Base-by-base conservation (phyloP, 2,888 invertebrate species). In the Scrobipalpa atriplicella region DNA sequence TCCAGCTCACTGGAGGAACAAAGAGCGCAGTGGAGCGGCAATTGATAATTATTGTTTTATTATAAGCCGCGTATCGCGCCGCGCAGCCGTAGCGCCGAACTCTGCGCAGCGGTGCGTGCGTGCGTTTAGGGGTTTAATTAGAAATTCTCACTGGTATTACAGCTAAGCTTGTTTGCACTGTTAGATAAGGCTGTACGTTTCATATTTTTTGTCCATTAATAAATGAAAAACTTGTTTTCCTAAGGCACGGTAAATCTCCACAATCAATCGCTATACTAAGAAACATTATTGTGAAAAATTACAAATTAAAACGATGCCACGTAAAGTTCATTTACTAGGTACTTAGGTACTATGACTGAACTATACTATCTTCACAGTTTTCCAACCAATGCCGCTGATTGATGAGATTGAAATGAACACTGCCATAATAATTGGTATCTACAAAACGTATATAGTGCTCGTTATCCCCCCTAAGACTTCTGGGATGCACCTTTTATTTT, bases 1-100 rank as follows among this genome's bases (percentile, higher is more conserved):
- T 16, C 58, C 36, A n/a, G 19, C 1, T 38, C n/a, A 36, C 38
- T 36, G 1, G 58, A 58, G 51, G 68, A 68, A 74, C 74, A 74
- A 74, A 71, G 72, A 70, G 68, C n/a, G 61, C 71, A 69, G 63
- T 68, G 66, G 66, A 71, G 72, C 74, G 71, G 76, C 79, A 74
- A 81, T 81, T 81, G 81, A 86, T 89, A 86, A 87, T 88, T 88
- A 87, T 86, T 88, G 87, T 87, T 87, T 87, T 86, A 86, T 87
- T 86, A 86, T 88, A 86, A 88, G 85, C 85, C 75, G 66, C 79
- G 80, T 89, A 88, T 89, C 89, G 85, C 77, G 75, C 82, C 80
- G 74, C 79, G 74, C 72, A 66, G 72, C 70, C 70, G 68, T 72
- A 72, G 71, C 69, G 73, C 74, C 75, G 73, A 80, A 84, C 81